Conservation (phyloP, 2,888 invertebrate species). For the Hetaerina titia region DNA sequence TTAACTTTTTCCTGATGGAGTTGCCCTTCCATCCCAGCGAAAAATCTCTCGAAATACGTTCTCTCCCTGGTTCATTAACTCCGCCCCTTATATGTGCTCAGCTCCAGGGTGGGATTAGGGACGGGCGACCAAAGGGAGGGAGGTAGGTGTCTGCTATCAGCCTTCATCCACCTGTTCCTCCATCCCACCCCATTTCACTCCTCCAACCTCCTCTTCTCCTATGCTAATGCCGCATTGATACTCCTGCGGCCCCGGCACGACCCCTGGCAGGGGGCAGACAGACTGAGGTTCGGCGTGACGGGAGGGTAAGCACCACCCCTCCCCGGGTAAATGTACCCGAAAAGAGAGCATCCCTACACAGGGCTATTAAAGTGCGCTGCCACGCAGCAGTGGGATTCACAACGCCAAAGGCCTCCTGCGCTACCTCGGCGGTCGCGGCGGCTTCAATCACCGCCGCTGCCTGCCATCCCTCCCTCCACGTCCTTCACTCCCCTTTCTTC, state of each 20-base stretch:
- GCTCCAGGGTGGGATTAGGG: not conserved
- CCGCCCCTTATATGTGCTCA: not conserved
- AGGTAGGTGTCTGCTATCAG: not conserved
- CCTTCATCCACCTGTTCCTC: not conserved
- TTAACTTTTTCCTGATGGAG: constrained; percentile 21
- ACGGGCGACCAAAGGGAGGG: not conserved
- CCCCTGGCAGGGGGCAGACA: not conserved
- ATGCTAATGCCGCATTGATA: not conserved
- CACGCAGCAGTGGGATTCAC: not conserved
- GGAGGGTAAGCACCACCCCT: not conserved
- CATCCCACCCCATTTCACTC: not conserved
- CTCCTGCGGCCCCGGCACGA: not conserved
- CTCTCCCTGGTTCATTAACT: constrained; percentile 15
- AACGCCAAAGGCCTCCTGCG: not conserved
- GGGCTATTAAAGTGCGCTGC: not conserved
- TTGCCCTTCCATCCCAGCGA: not conserved
- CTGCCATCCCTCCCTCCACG: too few relatives aligned
- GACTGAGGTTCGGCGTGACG: not conserved
- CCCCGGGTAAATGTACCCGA: not conserved
- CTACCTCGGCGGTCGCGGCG: too few relatives aligned
- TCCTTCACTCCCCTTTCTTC: too few relatives aligned
- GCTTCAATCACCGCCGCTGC: too few relatives aligned
- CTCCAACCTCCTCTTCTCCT: not conserved
- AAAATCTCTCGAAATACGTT: constrained; percentile 1
- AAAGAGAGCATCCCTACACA: not conserved